These are phyloP conservation scores for Cottoperca gobio DNA, from an alignment of 2,797 vertebrate genomes.

Conservation along the genomic window DNA sequence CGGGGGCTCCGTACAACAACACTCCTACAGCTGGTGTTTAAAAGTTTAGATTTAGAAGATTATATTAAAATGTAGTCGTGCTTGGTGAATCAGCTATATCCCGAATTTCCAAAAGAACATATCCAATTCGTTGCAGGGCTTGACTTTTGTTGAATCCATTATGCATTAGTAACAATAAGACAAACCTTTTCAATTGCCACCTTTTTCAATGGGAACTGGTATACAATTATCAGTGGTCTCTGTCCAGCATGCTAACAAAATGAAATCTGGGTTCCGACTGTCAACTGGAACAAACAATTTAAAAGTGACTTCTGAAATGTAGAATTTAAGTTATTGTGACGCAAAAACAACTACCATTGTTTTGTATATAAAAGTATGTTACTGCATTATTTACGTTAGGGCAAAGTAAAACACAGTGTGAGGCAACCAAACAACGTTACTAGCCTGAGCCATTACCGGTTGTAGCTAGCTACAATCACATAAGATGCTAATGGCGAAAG, in stretches of 20 bases:
- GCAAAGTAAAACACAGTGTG: neutral
- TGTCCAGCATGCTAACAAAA: conserved; percentile 11
- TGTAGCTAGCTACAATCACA: conserved; percentile 24
- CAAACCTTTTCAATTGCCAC: fast-evolving
- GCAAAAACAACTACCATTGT: fast-evolving
- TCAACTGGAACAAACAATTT: neutral
- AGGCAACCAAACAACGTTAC: neutral
- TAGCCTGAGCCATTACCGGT: neutral
- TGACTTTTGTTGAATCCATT: fast-evolving
- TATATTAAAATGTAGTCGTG: neutral
- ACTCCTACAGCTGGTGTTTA: neutral
- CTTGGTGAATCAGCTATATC: neutral
- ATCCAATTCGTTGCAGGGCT: fast-evolving
- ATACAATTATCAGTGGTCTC: fast-evolving
- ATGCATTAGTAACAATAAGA: too few species aligned
- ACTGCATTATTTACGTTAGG: neutral
- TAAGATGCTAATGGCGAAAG: neutral
- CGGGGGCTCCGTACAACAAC: neutral
- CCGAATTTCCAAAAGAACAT: neutral
- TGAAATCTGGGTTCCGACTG: neutral
- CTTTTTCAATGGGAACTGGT: neutral
- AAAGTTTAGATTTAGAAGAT: neutral
- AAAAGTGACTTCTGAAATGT: neutral
- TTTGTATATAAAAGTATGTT: neutral
- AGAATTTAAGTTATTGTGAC: fast-evolving